These are phyloP conservation scores for Chaetoderma sp. DNA, from an alignment of 2,888 invertebrate genomes.

Conservation along the genomic window DNA sequence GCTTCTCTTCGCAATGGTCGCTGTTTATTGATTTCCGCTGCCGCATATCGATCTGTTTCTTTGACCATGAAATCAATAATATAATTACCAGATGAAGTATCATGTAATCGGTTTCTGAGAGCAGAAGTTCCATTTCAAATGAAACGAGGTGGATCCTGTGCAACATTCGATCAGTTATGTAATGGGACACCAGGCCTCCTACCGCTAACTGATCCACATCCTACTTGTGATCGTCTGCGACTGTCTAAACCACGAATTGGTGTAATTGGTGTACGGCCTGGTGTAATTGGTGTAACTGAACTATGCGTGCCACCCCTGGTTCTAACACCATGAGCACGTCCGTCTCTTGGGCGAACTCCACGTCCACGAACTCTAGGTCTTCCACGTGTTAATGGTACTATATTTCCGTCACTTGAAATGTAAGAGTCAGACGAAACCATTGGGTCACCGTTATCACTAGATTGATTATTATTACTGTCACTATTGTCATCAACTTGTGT, in stretches of 20 bases:
- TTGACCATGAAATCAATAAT: conserved; percentile 4
- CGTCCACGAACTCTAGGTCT: neutral
- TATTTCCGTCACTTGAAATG: neutral
- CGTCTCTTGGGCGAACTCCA: neutral
- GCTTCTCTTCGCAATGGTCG: conserved; percentile 11
- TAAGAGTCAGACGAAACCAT: neutral
- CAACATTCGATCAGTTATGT: neutral
- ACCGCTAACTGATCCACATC: too few species aligned
- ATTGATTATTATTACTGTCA: neutral
- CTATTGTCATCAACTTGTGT: too few species aligned
- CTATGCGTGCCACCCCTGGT: neutral
- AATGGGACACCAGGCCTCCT: too few species aligned
- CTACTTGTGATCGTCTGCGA: too few species aligned
- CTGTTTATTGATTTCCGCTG: neutral
- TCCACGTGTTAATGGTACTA: neutral
- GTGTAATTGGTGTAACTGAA: neutral
- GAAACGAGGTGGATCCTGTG: neutral
- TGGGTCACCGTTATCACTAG: neutral
- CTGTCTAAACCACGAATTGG: too few species aligned
- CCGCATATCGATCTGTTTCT: conserved; percentile 2
- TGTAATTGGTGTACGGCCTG: neutral
- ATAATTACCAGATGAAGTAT: neutral
- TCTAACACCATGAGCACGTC: neutral
- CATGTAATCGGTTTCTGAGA: neutral
- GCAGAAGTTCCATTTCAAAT: neutral